phyloP scores from a whole-genome alignment of 1,140 invertebrate genomes.

The Trichomalopsis sarcophagae region DNA sequence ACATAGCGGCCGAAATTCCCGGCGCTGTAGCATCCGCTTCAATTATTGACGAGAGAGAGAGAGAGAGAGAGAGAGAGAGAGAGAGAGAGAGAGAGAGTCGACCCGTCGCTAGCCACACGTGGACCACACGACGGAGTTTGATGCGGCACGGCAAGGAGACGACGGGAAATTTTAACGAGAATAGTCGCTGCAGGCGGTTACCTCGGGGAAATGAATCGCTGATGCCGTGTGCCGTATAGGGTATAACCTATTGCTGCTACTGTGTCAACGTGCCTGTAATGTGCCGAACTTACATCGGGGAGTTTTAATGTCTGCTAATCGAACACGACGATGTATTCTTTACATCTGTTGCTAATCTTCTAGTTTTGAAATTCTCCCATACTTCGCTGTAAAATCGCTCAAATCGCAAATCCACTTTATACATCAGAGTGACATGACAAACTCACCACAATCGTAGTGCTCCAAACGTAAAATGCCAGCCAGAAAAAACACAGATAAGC shows the following conservation, averaged over 20 bases:
- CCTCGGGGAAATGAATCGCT: conserved; percentile 28
- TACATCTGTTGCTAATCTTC: background rate
- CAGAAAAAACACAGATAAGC: no score
- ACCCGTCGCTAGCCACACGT: background rate
- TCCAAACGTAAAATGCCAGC: no score
- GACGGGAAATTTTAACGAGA: conserved; percentile 8
- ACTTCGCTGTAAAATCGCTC: no score
- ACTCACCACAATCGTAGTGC: no score
- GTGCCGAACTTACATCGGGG: no score
- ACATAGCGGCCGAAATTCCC: background rate
- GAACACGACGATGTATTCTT: no score
- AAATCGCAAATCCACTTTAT: no score
- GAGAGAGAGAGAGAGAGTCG: background rate
- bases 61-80: no score
- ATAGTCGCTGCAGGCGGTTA: background rate
- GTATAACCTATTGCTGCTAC: no score
- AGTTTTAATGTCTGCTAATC: no score
- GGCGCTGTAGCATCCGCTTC: background rate
- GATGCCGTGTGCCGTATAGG: background rate
- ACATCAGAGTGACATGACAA: no score
- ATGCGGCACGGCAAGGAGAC: background rate
- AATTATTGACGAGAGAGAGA: conserved; percentile 13
- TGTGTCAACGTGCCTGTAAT: no score
- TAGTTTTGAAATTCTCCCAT: background rate
- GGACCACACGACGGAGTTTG: background rate